Base-by-base conservation (phyloP, 2,113 vertebrate genomes). In the Hepsetus odoe region DNA sequence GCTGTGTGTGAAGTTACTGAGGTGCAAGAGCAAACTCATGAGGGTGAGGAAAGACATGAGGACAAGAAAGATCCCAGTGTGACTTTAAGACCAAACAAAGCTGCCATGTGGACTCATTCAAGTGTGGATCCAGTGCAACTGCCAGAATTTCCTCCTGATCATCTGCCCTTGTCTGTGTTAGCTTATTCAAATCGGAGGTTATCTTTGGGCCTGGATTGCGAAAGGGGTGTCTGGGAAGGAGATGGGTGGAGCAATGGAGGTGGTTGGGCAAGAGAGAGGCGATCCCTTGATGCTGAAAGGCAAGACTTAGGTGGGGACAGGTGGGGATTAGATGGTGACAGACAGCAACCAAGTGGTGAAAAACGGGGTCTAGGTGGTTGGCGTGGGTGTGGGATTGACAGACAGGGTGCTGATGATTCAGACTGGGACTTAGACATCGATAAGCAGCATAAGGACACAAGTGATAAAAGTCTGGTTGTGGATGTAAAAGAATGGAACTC, bases 131-230 rank as follows among this genome's bases (percentile, higher is more conserved):
- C 84, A 72, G 85, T 77, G 64, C 88, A 82, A 53, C 83, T 90
- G 83, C 91, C 90, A 35, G 87, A 90, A 83, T 87, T 87, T 76
- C 87, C 86, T 0, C 88, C 86, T 5, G 87, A 92, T 18, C 87
- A 86, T 85, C 86, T 92, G 72, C 87, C 89, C 55, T 88, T 91
- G 62, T 94, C 92, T 3, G 82, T 89, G 33, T 85, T 89, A 62
- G 84, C 87, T 12, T 85, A 85, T 61, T 72, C 79, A 35, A 92
- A 87, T 90, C 93, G 87, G 85, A 90, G 88, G 88, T 86, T 85
- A 56, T 91, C 83, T 66, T 84, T 90, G 33, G 92, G 91, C 71
- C 72, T 92, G 67, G 92, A 93, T 59, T 90, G 89, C 46, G 91
- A 93, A 59, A 85, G 77, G 76, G 85, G 42, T 79, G 81, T 77